Percentiles rank a stretch among this genome's conserved stretches.
These are phyloP conservation scores for Cebidichthys violaceus DNA, from an alignment of 2,113 vertebrate species.

Conservation along the genomic window DNA sequence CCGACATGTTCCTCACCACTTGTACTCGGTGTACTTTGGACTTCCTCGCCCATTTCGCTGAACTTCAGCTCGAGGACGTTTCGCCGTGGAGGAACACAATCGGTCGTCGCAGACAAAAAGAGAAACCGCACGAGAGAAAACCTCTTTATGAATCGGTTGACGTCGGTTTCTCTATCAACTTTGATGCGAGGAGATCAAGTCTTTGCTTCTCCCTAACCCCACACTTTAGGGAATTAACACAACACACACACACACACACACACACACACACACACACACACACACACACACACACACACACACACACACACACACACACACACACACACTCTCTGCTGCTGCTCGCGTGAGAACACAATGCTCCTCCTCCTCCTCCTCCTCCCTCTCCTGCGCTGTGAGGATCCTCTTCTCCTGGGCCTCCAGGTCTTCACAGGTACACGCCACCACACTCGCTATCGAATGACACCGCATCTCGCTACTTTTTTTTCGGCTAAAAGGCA, in stretches of 20 bases:
- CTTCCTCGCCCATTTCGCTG: no score
- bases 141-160: background rate
- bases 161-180: background rate
- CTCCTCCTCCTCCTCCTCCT: background rate
- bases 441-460: conserved; percentile 1
- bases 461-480: conserved; percentile 28
- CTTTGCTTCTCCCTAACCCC: background rate
- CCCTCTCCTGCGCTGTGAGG: background rate
- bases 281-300: conserved; percentile 24
- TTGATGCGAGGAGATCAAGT: background rate
- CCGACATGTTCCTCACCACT: background rate
- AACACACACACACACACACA: conserved; percentile 7
- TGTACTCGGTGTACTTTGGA: no score
- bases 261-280: conserved; percentile 11
- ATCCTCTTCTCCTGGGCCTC: conserved; percentile 22
- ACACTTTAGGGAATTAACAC: background rate
- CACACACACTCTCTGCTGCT: conserved; percentile 9
- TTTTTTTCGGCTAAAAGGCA: no score
- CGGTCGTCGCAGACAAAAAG: background rate
- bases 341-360: conserved; percentile 21
- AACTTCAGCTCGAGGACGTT: background rate
- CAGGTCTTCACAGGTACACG: conserved; percentile 35
- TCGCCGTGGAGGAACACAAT: background rate
- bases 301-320: conserved; percentile 13
- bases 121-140: background rate